These are phyloP conservation scores for Spheniscus mendiculus DNA, from an alignment of 2,113 vertebrate species.

Conservation along the genomic window DNA sequence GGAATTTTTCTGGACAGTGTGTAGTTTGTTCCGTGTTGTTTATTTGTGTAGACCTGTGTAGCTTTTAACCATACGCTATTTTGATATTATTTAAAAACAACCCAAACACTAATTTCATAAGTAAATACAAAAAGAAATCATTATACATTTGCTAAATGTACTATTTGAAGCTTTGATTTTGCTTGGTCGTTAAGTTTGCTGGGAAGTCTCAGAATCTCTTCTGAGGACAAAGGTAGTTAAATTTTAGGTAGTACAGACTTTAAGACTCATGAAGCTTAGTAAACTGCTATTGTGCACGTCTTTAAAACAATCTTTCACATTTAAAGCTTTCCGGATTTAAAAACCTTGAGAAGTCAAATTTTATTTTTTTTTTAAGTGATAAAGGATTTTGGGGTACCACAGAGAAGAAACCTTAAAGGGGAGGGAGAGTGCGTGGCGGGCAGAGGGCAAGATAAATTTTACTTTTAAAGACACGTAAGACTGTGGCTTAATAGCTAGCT, in stretches of 20 bases:
- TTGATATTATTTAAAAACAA: neutral
- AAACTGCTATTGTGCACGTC: neutral
- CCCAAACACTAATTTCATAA: neutral
- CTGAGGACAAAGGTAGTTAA: neutral
- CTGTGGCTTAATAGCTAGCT: neutral
- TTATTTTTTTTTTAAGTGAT: neutral
- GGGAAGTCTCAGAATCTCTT: neutral
- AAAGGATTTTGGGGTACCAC: neutral
- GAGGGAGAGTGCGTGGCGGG: neutral
- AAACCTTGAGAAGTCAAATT: neutral
- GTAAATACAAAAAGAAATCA: neutral
- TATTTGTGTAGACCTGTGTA: neutral
- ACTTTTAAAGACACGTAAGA: neutral
- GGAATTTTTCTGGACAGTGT: neutral
- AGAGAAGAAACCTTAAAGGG: neutral
- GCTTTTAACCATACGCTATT: neutral
- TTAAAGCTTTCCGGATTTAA: neutral
- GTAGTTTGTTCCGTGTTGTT: slow-evolving; percentile 9
- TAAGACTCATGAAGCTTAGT: neutral
- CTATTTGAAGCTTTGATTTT: neutral
- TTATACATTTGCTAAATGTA: neutral
- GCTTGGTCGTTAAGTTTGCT: neutral
- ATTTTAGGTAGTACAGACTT: neutral
- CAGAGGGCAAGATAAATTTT: neutral
- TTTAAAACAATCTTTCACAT: neutral